phyloP scores from a whole-genome alignment of 2,888 invertebrate genomes.

The Acleris cristana region DNA sequence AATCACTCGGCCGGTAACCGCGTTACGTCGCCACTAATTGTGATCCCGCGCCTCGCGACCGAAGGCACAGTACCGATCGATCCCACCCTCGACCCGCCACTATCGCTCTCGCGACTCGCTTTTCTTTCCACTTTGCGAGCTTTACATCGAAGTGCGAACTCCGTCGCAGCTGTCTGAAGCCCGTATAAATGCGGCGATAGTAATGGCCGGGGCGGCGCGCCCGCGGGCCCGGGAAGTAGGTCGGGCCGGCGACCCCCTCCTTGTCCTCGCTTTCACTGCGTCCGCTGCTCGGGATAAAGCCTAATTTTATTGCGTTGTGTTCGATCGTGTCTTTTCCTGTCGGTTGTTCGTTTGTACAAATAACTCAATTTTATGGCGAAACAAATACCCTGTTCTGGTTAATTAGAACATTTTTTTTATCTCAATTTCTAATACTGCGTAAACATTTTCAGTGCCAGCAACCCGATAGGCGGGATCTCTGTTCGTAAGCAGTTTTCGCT shows the following conservation, averaged over 20 bases:
- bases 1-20: slow-evolving; percentile 67
- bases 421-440: too few relatives aligned
- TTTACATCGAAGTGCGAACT: slow-evolving; percentile 65
- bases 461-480: too few relatives aligned
- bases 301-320: slow-evolving; percentile 77
- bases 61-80: slow-evolving; percentile 59
- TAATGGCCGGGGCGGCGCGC: slow-evolving; percentile 46
- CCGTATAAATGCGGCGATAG: slow-evolving; percentile 55
- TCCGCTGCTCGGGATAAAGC: slow-evolving; percentile 66
- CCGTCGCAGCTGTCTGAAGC: slow-evolving; percentile 53
- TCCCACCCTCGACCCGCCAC: slow-evolving; percentile 48
- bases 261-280: slow-evolving; percentile 72
- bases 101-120: slow-evolving; percentile 47
- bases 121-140: slow-evolving; percentile 57
- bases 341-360: slow-evolving; percentile 49
- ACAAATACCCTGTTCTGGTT: slow-evolving; percentile 9
- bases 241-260: slow-evolving; percentile 56
- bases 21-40: slow-evolving; percentile 72
- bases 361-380: slow-evolving; percentile 37
- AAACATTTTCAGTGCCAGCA: too few relatives aligned
- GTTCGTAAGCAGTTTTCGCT: too few relatives aligned
- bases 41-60: slow-evolving; percentile 57
- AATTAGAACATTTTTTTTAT: not conserved
- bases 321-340: slow-evolving; percentile 68
- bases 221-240: slow-evolving; percentile 69